Evolutionary conservation across 2,888 invertebrate species (phyloP), one percentile per base, ranked within the genome.

Genomic region (Ectobius pallidus): DNA sequence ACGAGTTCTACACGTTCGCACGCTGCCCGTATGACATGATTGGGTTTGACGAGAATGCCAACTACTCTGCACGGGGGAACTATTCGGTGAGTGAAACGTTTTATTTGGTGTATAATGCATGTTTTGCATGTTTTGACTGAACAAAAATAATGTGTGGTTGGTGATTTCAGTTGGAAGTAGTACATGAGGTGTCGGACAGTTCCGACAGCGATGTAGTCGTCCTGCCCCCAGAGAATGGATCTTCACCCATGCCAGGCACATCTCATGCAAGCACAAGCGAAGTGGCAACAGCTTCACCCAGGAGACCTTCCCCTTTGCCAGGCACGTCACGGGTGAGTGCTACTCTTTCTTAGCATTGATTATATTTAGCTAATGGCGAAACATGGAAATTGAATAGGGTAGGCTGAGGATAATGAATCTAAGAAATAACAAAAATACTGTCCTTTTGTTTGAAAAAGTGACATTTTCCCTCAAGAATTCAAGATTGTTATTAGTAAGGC

Each of bases 1-100:
- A 97, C 81, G 97, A 97, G 81, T 87, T 97, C 74, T 89, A 91
- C 78, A 90, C 90, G 81, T 97, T 92, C 84, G 95, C 97, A 39
- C 87, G 92, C 32, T 95, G 95, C 14, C 94, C 94, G 0, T 94
- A 90, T 81, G 95, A 95, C 80, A 89, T 97, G 88, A 86, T 90
- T 70, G 93, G 92, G n/a, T 86, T 73, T 70, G 75, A 75, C 70
- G 61, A 72, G 22, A 63, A 71, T 22, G 72, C 70, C 1, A 25
- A 25, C 11, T 75, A 75, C 44, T 16, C 27, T 32, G 44, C 16
- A 27, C 52, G 61, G 2, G n/a, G 11, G 18, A 22, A 9, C 22
- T 6, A 22, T 3, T 18, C 11, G 32, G 30, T 32, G 3, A 9
- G 67, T 46, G 46, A n/a, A n/a, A n/a, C n/a, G n/a, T n/a, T 39